phyloP scores from a whole-genome alignment of 2,113 vertebrate genomes.

The Sinocyclocheilus anophthalmus region DNA sequence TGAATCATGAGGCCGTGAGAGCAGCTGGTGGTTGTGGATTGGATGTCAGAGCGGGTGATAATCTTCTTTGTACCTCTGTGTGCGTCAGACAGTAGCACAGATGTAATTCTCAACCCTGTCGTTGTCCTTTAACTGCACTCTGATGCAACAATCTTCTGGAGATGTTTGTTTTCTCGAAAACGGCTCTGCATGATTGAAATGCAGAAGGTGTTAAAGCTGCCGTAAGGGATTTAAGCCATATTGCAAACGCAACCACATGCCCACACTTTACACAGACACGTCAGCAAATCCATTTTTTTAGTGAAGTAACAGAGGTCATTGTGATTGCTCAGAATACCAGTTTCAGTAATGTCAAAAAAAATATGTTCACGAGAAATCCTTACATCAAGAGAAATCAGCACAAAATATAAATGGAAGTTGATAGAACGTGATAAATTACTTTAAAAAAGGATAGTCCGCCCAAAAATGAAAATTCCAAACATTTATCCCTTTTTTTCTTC shows the following conservation, averaged over 20 bases:
- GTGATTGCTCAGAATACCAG: neutral
- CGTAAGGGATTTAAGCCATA: neutral
- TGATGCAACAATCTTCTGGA: neutral
- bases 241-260: neutral
- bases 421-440: too few species aligned
- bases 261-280: neutral
- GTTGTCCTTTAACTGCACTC: neutral
- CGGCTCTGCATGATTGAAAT: neutral
- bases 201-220: neutral
- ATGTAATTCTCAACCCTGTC: neutral
- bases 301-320: neutral
- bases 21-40: constrained; percentile 4
- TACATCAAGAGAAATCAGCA: too few species aligned
- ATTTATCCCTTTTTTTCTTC: too few species aligned
- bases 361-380: too few species aligned
- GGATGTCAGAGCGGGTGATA: neutral
- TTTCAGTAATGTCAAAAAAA: neutral
- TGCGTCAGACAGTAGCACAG: constrained; percentile 25
- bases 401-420: too few species aligned
- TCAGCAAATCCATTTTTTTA: neutral
- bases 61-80: constrained; percentile 14
- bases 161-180: neutral
- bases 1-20: neutral
- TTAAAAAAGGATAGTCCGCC: too few species aligned
- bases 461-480: too few species aligned